Evolutionary conservation across 2,888 invertebrate genomes (phyloP).

Genomic region (Limnephilus auricula): DNA sequence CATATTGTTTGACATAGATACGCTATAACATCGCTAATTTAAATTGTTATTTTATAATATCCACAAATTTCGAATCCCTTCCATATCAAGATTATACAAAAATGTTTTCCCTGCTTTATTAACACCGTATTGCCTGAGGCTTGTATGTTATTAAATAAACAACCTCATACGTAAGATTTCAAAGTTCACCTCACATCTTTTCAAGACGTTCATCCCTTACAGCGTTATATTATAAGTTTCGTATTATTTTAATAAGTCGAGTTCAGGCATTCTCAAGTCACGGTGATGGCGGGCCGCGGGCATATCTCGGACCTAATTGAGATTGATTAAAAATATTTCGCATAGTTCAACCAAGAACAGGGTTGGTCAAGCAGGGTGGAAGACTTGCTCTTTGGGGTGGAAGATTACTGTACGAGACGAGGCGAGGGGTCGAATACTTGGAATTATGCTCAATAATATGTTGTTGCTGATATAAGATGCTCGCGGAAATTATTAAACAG

Average conservation of each 20-base stretch:
- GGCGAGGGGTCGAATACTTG: slow-evolving; percentile 33
- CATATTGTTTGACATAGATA: too few species aligned
- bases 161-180: slow-evolving; percentile 37
- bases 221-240: slow-evolving; percentile 29
- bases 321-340: slow-evolving; percentile 80
- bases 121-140: slow-evolving; percentile 35
- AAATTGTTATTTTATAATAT: too few species aligned
- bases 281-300: slow-evolving; percentile 68
- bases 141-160: slow-evolving; percentile 28
- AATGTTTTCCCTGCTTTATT: slow-evolving; percentile 13
- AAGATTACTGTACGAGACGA: slow-evolving; percentile 44
- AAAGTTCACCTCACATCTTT: slow-evolving; percentile 43
- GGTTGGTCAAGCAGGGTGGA: slow-evolving; percentile 54
- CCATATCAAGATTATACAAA: too few species aligned
- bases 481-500: slow-evolving; percentile 56
- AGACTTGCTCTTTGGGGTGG: slow-evolving; percentile 47
- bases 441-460: slow-evolving; percentile 41
- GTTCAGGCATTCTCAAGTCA: slow-evolving; percentile 40
- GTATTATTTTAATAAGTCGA: slow-evolving; percentile 42
- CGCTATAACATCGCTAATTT: too few species aligned
- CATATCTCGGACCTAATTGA: slow-evolving; percentile 76
- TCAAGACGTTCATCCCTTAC: slow-evolving; percentile 17
- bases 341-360: slow-evolving; percentile 71
- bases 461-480: slow-evolving; percentile 40
- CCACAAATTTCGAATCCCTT: too few species aligned